Evolutionary conservation across 2,113 vertebrate genomes (phyloP).

Genomic region (Tenrec ecaudatus): DNA sequence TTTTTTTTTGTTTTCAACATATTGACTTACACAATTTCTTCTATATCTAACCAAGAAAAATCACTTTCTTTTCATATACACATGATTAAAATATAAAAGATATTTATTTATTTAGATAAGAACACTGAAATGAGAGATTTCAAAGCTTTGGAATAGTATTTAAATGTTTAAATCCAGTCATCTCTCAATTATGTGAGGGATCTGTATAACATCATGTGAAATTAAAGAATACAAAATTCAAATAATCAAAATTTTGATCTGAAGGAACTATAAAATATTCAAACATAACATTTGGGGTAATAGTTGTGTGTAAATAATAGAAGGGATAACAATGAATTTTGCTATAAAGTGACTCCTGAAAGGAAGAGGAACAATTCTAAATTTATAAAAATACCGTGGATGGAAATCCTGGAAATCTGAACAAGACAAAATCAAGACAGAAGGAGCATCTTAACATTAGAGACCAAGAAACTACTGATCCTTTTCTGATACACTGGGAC

Average conservation of each 20-base stretch:
- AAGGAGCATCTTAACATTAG: neutral
- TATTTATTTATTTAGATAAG: neutral
- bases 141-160: neutral
- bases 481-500: neutral
- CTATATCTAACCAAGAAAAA: neutral
- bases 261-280: neutral
- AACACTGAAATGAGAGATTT: neutral
- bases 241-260: neutral
- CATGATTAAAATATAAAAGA: neutral
- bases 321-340: neutral
- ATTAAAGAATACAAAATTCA: constrained; percentile 15
- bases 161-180: neutral
- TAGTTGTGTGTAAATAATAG: neutral
- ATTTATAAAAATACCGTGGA: neutral
- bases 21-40: neutral
- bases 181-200: neutral
- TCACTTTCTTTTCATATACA: neutral
- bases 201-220: neutral
- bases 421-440: neutral
- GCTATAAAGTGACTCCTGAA: neutral
- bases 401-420: neutral
- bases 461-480: neutral
- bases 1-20: neutral
- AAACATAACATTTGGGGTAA: neutral
- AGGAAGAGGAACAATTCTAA: too few species aligned